phyloP scores from a whole-genome alignment of 1,140 invertebrate species.

The Gryllus bimaculatus region DNA sequence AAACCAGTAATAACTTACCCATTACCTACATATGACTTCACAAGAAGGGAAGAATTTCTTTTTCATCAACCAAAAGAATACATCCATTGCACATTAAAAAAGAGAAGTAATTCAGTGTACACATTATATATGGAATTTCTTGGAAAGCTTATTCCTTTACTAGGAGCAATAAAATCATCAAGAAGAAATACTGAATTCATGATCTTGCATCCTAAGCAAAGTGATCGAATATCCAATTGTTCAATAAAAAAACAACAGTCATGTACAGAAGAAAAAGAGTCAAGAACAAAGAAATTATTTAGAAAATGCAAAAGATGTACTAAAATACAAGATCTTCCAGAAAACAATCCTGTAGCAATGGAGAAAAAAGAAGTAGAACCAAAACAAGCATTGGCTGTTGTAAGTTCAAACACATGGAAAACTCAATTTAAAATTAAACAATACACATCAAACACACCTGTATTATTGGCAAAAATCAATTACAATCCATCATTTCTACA shows the following conservation, averaged over 20 bases:
- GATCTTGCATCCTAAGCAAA: neutral
- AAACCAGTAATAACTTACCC: neutral
- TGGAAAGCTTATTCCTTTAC: neutral
- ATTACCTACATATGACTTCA: neutral
- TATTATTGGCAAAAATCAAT: neutral
- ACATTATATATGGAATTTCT: neutral
- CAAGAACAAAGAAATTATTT: neutral
- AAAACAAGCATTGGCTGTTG: neutral
- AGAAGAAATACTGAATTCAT: neutral
- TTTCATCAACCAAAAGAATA: neutral
- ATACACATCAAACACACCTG: neutral
- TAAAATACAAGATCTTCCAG: neutral
- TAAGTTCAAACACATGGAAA: conserved; percentile 8
- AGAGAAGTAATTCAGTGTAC: neutral
- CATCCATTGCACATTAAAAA: neutral
- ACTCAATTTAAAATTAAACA: conserved; percentile 9
- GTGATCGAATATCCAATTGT: neutral
- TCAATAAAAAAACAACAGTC: neutral
- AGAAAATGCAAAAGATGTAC: neutral
- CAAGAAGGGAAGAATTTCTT: neutral
- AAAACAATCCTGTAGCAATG: neutral
- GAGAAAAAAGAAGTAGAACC: too few relatives aligned
- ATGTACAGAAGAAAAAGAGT: neutral
- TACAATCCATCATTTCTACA: conserved; percentile 10
- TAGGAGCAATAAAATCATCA: neutral